A percentile compares a stretch with the other conserved stretches of the same genome.
Evolutionary conservation across 2,797 vertebrate species (phyloP).

Genomic region (Falco naumanni): DNA sequence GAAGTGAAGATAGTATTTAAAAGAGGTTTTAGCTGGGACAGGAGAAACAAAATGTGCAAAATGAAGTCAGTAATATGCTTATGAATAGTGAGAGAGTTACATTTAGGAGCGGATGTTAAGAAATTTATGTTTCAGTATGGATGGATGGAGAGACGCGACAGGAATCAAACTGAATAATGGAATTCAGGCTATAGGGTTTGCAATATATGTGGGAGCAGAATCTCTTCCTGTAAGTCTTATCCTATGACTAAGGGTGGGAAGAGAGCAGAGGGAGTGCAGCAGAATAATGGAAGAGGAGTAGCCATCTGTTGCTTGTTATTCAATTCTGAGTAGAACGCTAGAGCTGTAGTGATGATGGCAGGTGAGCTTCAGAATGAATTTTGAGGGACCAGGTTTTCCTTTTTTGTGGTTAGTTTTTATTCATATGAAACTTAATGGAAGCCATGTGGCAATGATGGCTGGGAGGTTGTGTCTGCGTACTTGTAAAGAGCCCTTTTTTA

Average conservation of each 20-base stretch:
- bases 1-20: background rate
- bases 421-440: background rate
- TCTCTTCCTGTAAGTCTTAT: background rate
- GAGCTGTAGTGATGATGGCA: background rate
- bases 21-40: conserved; percentile 12
- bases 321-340: background rate
- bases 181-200: background rate
- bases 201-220: background rate
- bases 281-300: background rate
- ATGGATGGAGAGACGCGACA: background rate
- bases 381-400: background rate
- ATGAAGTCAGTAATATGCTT: conserved; percentile 2
- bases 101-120: conserved; percentile 11
- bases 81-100: conserved; percentile 18
- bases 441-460: background rate
- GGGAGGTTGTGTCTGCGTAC: background rate
- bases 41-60: conserved; percentile 15
- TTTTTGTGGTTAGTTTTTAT: background rate
- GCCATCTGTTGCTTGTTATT: conserved; percentile 14
- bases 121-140: background rate
- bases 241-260: background rate
- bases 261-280: background rate
- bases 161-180: conserved; percentile 22
- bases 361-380: conserved; percentile 29
- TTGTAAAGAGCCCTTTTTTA: background rate